These are phyloP conservation scores for Eugnorisma glareosa DNA, from an alignment of 2,888 invertebrate genomes.

Conservation along the genomic window DNA sequence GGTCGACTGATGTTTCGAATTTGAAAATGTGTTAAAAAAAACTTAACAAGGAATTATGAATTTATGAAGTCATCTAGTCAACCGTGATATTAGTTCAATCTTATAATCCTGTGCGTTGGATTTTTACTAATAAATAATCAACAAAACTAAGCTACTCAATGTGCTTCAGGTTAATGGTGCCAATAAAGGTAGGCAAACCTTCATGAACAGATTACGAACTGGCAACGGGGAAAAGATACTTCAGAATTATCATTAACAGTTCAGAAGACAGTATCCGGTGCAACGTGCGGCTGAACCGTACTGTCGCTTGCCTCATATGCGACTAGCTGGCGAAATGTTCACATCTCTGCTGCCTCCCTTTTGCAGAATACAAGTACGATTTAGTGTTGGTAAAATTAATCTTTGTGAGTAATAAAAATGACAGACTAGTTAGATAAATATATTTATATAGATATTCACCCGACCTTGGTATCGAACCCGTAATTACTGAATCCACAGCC, in stretches of 20 bases:
- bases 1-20: too few species aligned
- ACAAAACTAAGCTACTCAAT: too few species aligned
- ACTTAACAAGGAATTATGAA: not conserved
- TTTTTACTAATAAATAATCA: too few species aligned
- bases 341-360: not conserved
- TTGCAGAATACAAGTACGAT: not conserved
- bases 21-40: too few species aligned
- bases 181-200: not conserved
- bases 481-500: constrained; percentile 5
- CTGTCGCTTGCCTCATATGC: not conserved
- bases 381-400: not conserved
- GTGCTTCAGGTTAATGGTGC: not conserved
- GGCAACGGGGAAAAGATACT: not conserved
- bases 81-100: not conserved
- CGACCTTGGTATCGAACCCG: constrained; percentile 7
- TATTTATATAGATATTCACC: constrained; percentile 5
- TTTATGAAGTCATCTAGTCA: not conserved
- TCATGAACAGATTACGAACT: not conserved
- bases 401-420: not conserved
- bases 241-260: not conserved
- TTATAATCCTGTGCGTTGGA: too few species aligned
- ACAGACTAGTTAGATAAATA: not conserved
- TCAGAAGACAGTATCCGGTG: not conserved
- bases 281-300: not conserved
- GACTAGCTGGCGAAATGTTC: not conserved